Conservation (phyloP, 2,797 vertebrate genomes). For the Poeciliopsis gracilis region DNA sequence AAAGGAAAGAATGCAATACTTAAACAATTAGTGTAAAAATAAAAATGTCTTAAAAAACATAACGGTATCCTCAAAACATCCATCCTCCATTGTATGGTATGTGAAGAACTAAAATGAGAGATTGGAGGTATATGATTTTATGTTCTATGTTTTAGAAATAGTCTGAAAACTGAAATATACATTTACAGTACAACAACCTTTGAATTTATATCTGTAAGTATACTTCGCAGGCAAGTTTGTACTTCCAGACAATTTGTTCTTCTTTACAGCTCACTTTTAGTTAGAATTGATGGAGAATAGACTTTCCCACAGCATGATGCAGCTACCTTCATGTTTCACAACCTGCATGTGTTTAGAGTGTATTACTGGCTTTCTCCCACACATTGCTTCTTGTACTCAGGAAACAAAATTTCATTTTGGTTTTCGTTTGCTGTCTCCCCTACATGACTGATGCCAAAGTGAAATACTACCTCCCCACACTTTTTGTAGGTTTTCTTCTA, state of each 20-base stretch:
- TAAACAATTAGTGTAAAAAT: constrained; percentile 50
- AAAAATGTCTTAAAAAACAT: constrained; percentile 25
- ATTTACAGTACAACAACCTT: neutral
- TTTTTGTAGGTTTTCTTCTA: neutral
- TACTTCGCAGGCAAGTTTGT: neutral
- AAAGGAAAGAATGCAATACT: constrained; percentile 10
- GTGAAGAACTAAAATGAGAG: constrained; percentile 24
- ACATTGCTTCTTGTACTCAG: neutral
- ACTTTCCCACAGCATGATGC: neutral
- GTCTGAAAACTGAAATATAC: neutral
- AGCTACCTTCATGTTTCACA: neutral
- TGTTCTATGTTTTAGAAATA: neutral
- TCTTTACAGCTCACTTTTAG: neutral
- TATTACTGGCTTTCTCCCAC: neutral
- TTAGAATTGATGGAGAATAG: neutral
- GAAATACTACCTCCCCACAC: neutral
- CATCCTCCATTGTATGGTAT: constrained; percentile 20
- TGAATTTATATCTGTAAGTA: neutral
- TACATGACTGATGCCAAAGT: neutral
- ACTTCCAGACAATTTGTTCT: neutral
- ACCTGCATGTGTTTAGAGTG: neutral
- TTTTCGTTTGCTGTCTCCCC: neutral
- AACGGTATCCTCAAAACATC: constrained; percentile 2
- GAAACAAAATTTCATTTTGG: neutral
- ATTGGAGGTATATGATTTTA: neutral